These are phyloP conservation scores for Syrrhaptes paradoxus DNA, from an alignment of 2,113 vertebrate species.

Conservation along the genomic window DNA sequence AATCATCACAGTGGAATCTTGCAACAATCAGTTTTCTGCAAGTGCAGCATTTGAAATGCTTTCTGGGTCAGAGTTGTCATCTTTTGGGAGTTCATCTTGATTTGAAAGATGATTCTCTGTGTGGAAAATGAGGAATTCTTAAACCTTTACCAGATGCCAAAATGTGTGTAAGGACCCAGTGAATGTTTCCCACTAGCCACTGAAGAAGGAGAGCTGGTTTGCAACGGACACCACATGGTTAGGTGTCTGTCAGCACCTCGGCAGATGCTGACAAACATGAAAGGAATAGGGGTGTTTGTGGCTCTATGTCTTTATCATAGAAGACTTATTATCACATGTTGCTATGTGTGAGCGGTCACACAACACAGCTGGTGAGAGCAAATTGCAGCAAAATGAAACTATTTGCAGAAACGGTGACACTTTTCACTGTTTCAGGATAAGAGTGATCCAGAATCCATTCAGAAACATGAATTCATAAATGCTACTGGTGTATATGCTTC, in stretches of 20 bases:
- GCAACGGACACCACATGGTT: background rate
- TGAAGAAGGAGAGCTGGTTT: background rate
- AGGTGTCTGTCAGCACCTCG: background rate
- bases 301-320: background rate
- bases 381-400: background rate
- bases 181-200: background rate
- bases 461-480: background rate
- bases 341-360: rapidly evolving
- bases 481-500: background rate
- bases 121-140: constrained; percentile 33
- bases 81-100: constrained; percentile 34
- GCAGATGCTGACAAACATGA: background rate
- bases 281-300: background rate
- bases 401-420: background rate
- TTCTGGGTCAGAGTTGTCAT: constrained; percentile 40
- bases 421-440: background rate
- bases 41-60: constrained; percentile 42
- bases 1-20: constrained; percentile 51
- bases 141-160: constrained; percentile 42
- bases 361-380: background rate
- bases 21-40: constrained; percentile 31
- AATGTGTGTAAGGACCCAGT: background rate
- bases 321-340: background rate
- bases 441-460: background rate
- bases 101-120: constrained; percentile 30